These are phyloP conservation scores for Rambutsinella grinnellia DNA, from an alignment of 2,888 invertebrate genomes.

Conservation along the genomic window DNA sequence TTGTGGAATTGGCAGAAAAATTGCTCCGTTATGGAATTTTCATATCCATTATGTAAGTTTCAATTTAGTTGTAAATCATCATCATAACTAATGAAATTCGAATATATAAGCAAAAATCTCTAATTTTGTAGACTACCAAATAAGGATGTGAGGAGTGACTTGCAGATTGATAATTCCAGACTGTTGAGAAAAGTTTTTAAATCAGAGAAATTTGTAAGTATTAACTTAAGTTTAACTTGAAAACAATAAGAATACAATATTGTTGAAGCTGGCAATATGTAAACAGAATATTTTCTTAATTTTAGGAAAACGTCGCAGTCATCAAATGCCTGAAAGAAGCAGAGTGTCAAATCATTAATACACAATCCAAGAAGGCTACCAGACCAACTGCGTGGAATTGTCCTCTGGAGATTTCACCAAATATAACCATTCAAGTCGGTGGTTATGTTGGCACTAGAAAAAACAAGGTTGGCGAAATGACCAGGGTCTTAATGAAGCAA, in stretches of 20 bases:
- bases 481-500: constrained; percentile 33
- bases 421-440: constrained; percentile 52
- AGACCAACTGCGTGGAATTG: constrained; percentile 51
- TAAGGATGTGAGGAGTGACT: constrained; percentile 25
- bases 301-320: constrained; percentile 10
- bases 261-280: neutral
- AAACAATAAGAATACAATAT: too few relatives aligned
- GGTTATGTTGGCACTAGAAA: constrained; percentile 58
- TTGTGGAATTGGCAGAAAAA: constrained; percentile 29
- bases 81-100: too few relatives aligned
- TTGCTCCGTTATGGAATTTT: constrained; percentile 24
- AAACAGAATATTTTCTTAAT: neutral
- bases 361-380: constrained; percentile 27
- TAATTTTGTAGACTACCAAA: constrained; percentile 38
- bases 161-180: constrained; percentile 36
- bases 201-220: constrained; percentile 36
- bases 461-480: constrained; percentile 34
- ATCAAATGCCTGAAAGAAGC: constrained; percentile 14
- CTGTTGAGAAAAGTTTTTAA: constrained; percentile 12
- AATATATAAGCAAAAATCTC: too few relatives aligned
- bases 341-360: constrained; percentile 48
- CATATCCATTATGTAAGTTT: constrained; percentile 49
- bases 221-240: neutral
- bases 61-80: too few relatives aligned
- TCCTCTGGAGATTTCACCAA: constrained; percentile 53